phyloP scores from a whole-genome alignment of 2,113 vertebrate species.

The Apus apus region DNA sequence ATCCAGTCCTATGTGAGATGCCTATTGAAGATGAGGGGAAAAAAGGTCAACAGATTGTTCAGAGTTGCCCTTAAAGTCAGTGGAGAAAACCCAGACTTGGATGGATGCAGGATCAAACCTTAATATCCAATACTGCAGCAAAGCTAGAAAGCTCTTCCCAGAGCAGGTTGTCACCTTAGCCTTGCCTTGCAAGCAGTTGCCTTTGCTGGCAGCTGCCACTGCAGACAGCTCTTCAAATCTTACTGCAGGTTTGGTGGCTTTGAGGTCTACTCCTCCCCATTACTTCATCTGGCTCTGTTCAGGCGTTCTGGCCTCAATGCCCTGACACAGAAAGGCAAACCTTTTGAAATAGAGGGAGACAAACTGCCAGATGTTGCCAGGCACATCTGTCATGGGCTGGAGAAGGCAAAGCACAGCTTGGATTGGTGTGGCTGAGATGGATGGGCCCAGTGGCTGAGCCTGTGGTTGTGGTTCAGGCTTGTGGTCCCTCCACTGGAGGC shows the following conservation, averaged over 20 bases:
- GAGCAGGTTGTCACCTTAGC: neutral
- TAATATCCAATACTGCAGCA: neutral
- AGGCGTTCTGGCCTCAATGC: neutral
- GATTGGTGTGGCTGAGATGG: neutral
- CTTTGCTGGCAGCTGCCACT: neutral
- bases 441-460: accelerated
- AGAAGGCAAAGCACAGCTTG: neutral
- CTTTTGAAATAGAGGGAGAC: neutral
- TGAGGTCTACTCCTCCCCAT: neutral
- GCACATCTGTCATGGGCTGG: neutral
- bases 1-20: neutral
- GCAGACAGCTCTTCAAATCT: neutral
- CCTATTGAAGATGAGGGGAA: neutral
- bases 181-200: neutral
- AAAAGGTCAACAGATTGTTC: neutral
- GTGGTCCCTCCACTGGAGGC: accelerated
- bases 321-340: accelerated
- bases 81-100: neutral
- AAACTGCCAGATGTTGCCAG: neutral
- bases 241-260: neutral
- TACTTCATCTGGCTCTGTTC: neutral
- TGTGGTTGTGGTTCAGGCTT: accelerated
- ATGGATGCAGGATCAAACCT: neutral
- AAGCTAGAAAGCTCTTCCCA: neutral
- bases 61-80: neutral